Percentiles rank a stretch among this genome's conserved stretches.
These are phyloP conservation scores for Mesochorus sp. DNA, from an alignment of 2,888 invertebrate species.

Conservation along the genomic window DNA sequence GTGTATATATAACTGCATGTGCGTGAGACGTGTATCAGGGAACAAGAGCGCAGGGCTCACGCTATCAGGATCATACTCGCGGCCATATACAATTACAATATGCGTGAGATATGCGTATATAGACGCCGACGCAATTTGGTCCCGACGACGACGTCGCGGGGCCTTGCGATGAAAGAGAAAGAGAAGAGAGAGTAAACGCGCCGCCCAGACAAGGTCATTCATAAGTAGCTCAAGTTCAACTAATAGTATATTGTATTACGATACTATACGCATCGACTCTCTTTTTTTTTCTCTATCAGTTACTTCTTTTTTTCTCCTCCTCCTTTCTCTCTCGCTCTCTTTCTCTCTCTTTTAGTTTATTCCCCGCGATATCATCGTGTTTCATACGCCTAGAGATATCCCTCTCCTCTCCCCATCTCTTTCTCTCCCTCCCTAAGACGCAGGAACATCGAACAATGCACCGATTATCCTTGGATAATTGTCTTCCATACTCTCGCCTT, in stretches of 20 bases:
- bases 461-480: conserved; percentile 17
- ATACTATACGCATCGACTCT: conserved; percentile 47
- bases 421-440: conserved; percentile 1
- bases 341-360: conserved; percentile 14
- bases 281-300: conserved; percentile 31
- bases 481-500: background rate
- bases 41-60: background rate
- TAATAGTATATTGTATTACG: conserved; percentile 66
- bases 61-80: conserved; percentile 27
- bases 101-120: conserved; percentile 7
- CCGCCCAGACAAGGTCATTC: conserved; percentile 76
- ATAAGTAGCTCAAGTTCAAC: conserved; percentile 79
- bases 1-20: background rate
- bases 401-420: background rate
- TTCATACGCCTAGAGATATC: conserved; percentile 28
- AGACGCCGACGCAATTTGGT: conserved; percentile 55
- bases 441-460: conserved; percentile 38
- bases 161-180: conserved; percentile 27
- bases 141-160: conserved; percentile 34
- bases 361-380: conserved; percentile 31
- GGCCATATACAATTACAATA: background rate
- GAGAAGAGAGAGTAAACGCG: conserved; percentile 39
- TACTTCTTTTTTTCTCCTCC: conserved; percentile 7
- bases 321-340: background rate
- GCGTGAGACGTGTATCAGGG: background rate